Evolutionary conservation across 2,113 vertebrate species (phyloP).

Genomic region (Pteruthius melanotis): DNA sequence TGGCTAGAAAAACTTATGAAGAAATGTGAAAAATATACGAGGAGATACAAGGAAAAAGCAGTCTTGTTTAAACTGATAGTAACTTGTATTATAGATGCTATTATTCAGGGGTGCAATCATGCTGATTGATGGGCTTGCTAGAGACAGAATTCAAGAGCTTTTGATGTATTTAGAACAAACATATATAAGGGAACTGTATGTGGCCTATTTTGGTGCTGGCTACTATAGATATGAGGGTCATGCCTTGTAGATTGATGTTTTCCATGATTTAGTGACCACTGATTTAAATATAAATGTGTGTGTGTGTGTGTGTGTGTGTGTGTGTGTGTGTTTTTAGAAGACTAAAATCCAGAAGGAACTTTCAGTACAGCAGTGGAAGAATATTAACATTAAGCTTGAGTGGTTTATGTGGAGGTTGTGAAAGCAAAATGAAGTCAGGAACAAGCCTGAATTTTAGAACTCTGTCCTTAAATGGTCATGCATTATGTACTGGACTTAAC

Average conservation of each 20-base stretch:
- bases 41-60: not conserved
- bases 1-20: not conserved
- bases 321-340: not conserved
- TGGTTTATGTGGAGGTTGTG: not conserved
- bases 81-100: not conserved
- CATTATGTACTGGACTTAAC: not conserved
- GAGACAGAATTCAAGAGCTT: not conserved
- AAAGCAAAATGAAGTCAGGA: not conserved
- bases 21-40: not conserved
- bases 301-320: rapidly evolving
- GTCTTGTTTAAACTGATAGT: not conserved
- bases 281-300: not conserved
- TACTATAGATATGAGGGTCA: not conserved
- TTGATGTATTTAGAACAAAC: not conserved
- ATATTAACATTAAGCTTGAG: not conserved
- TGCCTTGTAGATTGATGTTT: not conserved
- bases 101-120: not conserved
- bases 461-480: not conserved
- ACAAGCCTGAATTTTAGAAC: not conserved
- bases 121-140: not conserved
- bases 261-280: not conserved
- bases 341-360: not conserved
- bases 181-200: not conserved
- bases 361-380: not conserved
- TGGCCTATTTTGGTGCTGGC: not conserved